These are phyloP conservation scores for Micrastur ruficollis DNA, from an alignment of 2,797 vertebrate genomes.

Conservation along the genomic window DNA sequence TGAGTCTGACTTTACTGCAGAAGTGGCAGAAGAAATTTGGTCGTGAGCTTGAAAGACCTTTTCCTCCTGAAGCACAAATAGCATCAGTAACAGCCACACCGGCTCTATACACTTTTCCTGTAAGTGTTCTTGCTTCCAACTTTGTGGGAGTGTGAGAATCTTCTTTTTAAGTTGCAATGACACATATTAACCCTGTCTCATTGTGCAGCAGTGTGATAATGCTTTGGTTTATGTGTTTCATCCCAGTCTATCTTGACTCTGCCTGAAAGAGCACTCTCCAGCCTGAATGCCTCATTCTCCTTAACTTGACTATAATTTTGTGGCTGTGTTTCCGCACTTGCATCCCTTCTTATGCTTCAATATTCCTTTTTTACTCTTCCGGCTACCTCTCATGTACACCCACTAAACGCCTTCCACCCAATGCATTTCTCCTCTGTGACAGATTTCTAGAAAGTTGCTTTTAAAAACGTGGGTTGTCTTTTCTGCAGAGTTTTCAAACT, in stretches of 20 bases:
- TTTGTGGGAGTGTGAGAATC: background rate
- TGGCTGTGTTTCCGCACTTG: background rate
- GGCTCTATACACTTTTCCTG: background rate
- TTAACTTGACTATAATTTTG: background rate
- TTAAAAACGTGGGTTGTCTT: background rate
- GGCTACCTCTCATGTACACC: background rate
- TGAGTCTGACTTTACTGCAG: constrained; percentile 19
- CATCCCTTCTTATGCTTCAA: background rate
- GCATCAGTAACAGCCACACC: background rate
- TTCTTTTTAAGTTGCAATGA: background rate
- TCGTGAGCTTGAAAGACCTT: background rate
- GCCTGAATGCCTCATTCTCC: background rate
- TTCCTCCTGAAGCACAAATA: background rate
- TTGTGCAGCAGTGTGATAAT: background rate
- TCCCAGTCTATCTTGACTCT: background rate
- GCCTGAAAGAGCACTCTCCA: background rate
- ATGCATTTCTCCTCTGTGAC: background rate
- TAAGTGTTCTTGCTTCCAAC: background rate
- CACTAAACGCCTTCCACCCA: background rate
- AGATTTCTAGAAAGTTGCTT: background rate
- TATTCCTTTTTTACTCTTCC: background rate
- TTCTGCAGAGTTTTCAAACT: background rate
- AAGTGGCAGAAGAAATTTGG: background rate
- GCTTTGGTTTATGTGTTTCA: background rate
- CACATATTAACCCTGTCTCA: background rate